A percentile compares a stretch with the other conserved stretches of the same genome.
These are phyloP conservation scores for Epinotia brunnichana DNA, from an alignment of 2,888 invertebrate species.

Conservation along the genomic window DNA sequence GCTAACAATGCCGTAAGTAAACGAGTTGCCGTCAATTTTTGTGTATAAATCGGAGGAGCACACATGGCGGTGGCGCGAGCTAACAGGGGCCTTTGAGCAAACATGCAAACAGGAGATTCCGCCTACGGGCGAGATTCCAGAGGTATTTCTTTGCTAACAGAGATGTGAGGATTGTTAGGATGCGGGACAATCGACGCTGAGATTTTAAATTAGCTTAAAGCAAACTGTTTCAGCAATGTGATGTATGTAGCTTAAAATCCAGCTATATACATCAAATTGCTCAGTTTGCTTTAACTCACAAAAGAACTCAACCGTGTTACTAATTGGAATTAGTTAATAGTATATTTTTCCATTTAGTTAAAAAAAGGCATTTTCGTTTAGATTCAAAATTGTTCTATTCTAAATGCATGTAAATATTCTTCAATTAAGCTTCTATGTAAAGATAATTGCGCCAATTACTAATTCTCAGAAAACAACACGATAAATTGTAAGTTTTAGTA, in stretches of 20 bases:
- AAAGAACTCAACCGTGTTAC: no score
- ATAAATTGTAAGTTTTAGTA: no score
- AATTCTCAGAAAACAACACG: no score
- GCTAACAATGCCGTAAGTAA: conserved; percentile 51
- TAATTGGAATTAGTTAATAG: no score
- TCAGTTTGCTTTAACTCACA: no score
- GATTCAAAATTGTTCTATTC: no score
- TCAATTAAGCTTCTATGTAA: no score
- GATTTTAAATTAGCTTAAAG: conserved; percentile 6
- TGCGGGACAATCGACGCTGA: conserved; percentile 16
- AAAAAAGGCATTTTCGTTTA: no score
- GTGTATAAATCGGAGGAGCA: conserved; percentile 43
- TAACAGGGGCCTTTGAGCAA: conserved; percentile 59
- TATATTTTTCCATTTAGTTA: no score
- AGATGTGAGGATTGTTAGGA: conserved; percentile 19
- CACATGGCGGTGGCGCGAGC: conserved; percentile 52
- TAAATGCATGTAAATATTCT: no score
- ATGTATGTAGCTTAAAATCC: not conserved
- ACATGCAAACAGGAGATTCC: conserved; percentile 63
- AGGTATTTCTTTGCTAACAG: conserved; percentile 51
- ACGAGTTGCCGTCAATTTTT: conserved; percentile 52
- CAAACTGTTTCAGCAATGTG: not conserved
- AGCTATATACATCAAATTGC: no score
- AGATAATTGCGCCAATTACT: no score
- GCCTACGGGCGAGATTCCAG: conserved; percentile 54